Base-by-base conservation (phyloP, 2,888 invertebrate genomes). In the Brachypalpus laphriformis region DNA sequence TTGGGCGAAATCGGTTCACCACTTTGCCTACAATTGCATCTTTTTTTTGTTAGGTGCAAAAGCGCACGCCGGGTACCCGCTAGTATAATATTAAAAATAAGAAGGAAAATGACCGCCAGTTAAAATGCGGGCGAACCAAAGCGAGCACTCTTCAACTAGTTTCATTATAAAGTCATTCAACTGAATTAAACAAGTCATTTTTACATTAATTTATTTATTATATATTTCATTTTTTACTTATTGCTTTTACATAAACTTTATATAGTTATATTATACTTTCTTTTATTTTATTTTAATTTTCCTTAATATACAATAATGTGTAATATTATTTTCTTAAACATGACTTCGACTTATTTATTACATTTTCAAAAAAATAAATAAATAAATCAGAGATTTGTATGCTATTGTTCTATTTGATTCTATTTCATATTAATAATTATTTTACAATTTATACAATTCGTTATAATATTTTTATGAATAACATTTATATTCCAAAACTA, bases 191-290 rank as follows among this genome's bases (percentile, higher is more conserved):
- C 25, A 25, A 25, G 2, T 25, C 2, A 4, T 7, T 11, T 20
- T 34, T 51, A 80, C 81, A 81, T 85, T 70, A 59, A 85, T 85
- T 75, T 71, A 59, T 76, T 85, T 78, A 78, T 83, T 40, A 61
- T 74, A 49, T 85, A 75, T 65, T 75, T 65, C 28, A 74, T 85
- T 81, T 61, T 63, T 71, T 75, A 40, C 65, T 77, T 81, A 85
- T 85, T 85, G 85, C 81, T 81, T 80, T 81, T 81, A 85, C 85
- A 85, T 85, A 81, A 76, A 81, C 59, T 75, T 66, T 42, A 57
- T 57, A 70, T 75, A 65, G 20, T 63, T 65, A 45, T 77, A 51
- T 54, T 51, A n/a, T n/a, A n/a, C n/a, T 63, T 28, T 54, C 16
- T 31, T 51, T 22, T 40, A 9, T 14, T 75, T 42, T 42, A 1